These are phyloP conservation scores for Rhinolophus ferrumequinum DNA, from an alignment of 2,113 vertebrate species.

Conservation along the genomic window DNA sequence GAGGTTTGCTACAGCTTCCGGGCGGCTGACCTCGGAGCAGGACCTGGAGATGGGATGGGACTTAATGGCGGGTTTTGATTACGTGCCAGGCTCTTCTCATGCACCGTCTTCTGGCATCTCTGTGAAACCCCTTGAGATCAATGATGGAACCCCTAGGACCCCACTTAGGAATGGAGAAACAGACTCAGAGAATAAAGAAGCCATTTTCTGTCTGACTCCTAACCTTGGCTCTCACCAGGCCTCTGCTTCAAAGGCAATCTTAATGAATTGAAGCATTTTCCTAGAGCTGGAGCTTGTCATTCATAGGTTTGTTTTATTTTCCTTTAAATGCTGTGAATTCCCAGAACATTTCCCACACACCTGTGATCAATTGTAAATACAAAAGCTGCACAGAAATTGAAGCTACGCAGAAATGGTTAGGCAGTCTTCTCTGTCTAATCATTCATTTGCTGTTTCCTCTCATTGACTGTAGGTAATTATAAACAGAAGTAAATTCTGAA, in stretches of 20 bases:
- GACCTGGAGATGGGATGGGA: background rate
- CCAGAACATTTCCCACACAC: background rate
- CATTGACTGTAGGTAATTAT: background rate
- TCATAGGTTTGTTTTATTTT: slow-evolving; percentile 10
- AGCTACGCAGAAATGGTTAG: background rate
- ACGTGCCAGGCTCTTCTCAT: background rate
- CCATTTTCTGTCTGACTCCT: background rate
- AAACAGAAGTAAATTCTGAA: slow-evolving; percentile 44
- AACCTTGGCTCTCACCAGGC: background rate
- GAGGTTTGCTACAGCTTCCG: background rate
- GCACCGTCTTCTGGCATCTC: background rate
- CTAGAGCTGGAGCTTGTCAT: background rate
- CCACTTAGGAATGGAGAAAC: background rate
- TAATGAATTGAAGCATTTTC: background rate
- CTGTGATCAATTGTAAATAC: slow-evolving; percentile 45
- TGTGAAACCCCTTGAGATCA: background rate
- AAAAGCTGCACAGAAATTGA: slow-evolving; percentile 15
- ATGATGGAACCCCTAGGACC: background rate
- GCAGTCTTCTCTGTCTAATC: background rate
- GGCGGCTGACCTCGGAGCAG: background rate
- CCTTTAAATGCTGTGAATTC: background rate
- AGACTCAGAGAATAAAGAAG: background rate
- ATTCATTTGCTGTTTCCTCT: background rate
- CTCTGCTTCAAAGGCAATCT: background rate
- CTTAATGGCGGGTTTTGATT: background rate